Conservation (phyloP, 2,113 vertebrate species). For the Herpailurus yagouaroundi region DNA sequence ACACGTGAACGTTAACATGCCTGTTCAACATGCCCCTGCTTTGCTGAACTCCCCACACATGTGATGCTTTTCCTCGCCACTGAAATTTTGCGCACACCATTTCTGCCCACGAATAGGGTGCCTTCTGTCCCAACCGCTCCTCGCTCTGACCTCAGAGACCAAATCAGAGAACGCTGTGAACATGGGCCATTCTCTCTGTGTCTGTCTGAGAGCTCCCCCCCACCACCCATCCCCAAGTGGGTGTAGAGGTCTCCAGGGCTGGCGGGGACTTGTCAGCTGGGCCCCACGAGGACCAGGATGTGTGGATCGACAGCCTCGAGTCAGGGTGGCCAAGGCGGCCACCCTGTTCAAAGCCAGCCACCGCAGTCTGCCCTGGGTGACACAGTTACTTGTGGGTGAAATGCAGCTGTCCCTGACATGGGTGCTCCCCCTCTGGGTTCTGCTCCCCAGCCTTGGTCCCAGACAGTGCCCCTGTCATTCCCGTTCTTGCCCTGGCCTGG, state of each 20-base stretch:
- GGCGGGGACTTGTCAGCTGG: neutral
- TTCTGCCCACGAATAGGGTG: neutral
- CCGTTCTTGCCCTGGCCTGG: neutral
- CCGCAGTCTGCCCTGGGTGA: neutral
- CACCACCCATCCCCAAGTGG: accelerated
- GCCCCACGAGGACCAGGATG: neutral
- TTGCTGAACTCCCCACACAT: neutral
- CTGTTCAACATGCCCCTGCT: accelerated
- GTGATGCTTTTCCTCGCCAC: neutral
- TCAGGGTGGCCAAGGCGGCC: neutral
- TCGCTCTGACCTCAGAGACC: neutral
- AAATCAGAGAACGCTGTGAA: neutral
- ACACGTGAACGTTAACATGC: neutral
- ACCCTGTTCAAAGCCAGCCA: neutral
- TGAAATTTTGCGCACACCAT: neutral
- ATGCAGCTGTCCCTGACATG: neutral
- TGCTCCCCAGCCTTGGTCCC: neutral
- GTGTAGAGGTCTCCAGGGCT: neutral
- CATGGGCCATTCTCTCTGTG: neutral
- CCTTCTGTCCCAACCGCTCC: neutral
- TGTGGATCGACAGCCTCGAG: neutral
- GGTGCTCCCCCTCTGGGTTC: neutral
- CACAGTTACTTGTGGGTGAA: neutral
- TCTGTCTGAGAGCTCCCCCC: neutral
- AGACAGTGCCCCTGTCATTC: neutral